Evolutionary conservation across 2,113 vertebrate species (phyloP), one percentile per base, ranked within the genome.

Genomic region (Penelope pileata): DNA sequence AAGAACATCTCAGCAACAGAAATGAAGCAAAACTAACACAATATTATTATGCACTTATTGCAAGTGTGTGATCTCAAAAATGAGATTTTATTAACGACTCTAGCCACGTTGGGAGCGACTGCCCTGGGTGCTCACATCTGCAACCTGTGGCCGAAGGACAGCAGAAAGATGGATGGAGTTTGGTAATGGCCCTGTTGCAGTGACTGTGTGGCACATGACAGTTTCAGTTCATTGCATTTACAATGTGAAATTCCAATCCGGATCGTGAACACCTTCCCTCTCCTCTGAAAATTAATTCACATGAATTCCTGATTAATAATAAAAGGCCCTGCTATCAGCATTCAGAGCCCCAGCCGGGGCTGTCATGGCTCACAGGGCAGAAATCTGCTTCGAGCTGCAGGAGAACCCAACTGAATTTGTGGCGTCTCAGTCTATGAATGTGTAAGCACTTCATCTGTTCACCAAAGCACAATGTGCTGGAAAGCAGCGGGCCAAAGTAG

Each of bases 361-460:
- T 97, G 98, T 98, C 97, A 98, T 98, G 98, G 98, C 97, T 98
- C 97, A 98, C 94, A 98, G 94, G 97, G 86, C 98, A 98, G 98
- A 98, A 98, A 98, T 98, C 98, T 98, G 98, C 98, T 98, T 92
- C 95, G 98, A 96, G 98, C 95, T 97, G 87, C 81, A 91, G 89
- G 84, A 98, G 98, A 98, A 95, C 98, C 98, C 98, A 97, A 96
- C 97, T 98, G 97, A 98, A 98, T 98, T 98, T 97, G 81, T 77
- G 85, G 96, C 63, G 98, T 98, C 98, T 98, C 98, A 98, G 98
- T 98, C 98, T 98, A 98, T 98, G 98, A 98, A 98, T 98, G 97
- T 83, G 96, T 98, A 98, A 98, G 97, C 98, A 97, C 97, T 98
- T 98, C 97, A 98, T 98, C 97, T 98, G 98, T 95, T 98, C 96